Evolutionary conservation across 2,888 invertebrate species (phyloP), one percentile per base, ranked within the genome.

Genomic region (Orthonychiurus folsomi): DNA sequence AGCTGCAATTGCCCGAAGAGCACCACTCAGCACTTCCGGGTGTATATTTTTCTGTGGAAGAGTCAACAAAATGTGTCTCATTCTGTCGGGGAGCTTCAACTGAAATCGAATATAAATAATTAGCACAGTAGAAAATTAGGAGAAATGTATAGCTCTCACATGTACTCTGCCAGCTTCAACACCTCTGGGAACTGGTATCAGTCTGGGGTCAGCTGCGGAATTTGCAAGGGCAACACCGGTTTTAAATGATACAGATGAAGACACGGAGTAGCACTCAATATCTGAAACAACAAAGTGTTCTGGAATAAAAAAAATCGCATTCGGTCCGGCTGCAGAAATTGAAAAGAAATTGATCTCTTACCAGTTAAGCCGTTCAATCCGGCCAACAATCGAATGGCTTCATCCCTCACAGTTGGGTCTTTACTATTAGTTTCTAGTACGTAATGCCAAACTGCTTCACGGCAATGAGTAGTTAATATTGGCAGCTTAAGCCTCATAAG

Each of bases 221-320:
- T 91, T 81, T 0, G 93, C 91, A 59, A 93, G 79, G 1, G 86
- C 84, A 1, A 90, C 84, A 1, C 89, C 86, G 0, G 89, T 89
- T 69, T 83, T 80, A 55, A 84, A 82, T 78, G 90, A 87, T 71
- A 88, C 23, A 2, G 26, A 25, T 15, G 21, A 57, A 3, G 57
- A 24, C n/a, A 63, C n/a, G 26, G 26, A 27, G 23, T 3, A n/a
- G 21, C 55, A 63, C 23, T 63, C 48, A 18, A 26, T 37, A 21
- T 48, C 59, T 59, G 37, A 5, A n/a, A n/a, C n/a, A n/a, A n/a
- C n/a, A n/a, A n/a, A n/a, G n/a, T n/a, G n/a, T n/a, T n/a, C n/a
- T n/a, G n/a, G n/a, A n/a, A n/a, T n/a, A n/a, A n/a, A n/a, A n/a
- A n/a, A n/a, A n/a, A n/a, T n/a, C n/a, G n/a, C n/a, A n/a, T n/a